These are phyloP conservation scores for Sphecodes monilicornis DNA, from an alignment of 2,888 invertebrate species.

Conservation along the genomic window DNA sequence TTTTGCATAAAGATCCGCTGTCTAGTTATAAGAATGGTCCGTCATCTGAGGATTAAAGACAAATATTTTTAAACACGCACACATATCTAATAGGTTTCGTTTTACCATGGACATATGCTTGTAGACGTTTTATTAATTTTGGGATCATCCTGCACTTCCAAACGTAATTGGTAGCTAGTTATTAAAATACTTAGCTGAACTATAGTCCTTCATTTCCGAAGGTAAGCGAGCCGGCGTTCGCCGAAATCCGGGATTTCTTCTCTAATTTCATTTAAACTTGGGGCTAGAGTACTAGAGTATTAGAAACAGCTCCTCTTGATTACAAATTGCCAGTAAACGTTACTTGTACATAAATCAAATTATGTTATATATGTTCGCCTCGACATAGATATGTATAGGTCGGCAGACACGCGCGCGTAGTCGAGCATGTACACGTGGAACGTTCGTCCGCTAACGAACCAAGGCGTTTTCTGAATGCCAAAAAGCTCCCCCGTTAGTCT, in stretches of 20 bases:
- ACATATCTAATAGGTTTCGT: no score
- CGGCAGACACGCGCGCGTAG: background rate
- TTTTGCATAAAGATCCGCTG: no score
- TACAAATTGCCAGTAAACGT: slow-evolving; percentile 47
- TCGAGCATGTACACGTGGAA: slow-evolving; percentile 22
- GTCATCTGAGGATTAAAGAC: no score
- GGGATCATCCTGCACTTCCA: background rate
- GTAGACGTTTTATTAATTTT: background rate
- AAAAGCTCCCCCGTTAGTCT: slow-evolving; percentile 69
- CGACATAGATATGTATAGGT: slow-evolving; percentile 2
- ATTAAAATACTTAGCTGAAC: background rate
- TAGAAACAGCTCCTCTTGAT: slow-evolving; percentile 35
- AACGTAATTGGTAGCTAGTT: background rate
- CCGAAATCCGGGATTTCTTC: background rate
- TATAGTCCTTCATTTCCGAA: background rate
- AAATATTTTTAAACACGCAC: no score
- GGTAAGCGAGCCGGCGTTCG: background rate
- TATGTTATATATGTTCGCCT: slow-evolving; percentile 38
- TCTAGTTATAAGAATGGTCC: no score
- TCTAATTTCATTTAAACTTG: slow-evolving; percentile 24
- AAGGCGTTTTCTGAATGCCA: slow-evolving; percentile 77
- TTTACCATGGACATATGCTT: background rate
- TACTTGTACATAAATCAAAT: slow-evolving; percentile 40
- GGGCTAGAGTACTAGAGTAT: background rate
- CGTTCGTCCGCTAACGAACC: slow-evolving; percentile 78